Base-by-base conservation (phyloP, 1,140 invertebrate genomes). In the Drosophila yakuba region DNA sequence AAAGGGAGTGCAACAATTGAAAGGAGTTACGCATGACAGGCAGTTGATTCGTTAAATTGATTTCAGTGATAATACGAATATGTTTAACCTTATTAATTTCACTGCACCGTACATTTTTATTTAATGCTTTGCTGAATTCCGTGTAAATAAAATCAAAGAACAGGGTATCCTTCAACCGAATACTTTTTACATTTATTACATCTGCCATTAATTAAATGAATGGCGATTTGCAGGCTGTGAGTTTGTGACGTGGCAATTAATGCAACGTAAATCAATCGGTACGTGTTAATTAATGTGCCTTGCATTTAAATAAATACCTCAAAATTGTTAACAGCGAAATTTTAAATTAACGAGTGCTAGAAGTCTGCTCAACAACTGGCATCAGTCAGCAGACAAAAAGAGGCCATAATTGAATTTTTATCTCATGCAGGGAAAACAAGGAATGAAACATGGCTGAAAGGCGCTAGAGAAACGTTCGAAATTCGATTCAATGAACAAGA, bases 401-500 rank as follows among this genome's bases (percentile, higher is more conserved):
- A 12, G 36, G 38, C 63, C 47, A 52, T 66, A 68, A 89, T 89
- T 89, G 84, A 89, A 89, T 89, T 89, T 89, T 89, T 84, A 89
- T 89, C 80, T 57, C 36, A 43, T 58, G 61, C 72, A 72, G 51
- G 63, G 60, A 77, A 67, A 51, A 59, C 25, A 41, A 17, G 52
- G 39, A 50, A 56, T 39, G 39, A 68, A 43, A 43, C 41, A 43
- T 15, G 41, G 73, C 51, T 32, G 50, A 43, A 72, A 69, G 43
- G 73, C 28, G 62, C 67, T 64, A 76, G 59, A 58, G 64, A 67
- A 62, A 51, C 32, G 45, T 63, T 48, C 78, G 62, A 82, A 48
- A 38, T 68, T 52, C 78, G 62, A 82, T 45, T 86, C 83, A 86
- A 86, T 86, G 78, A 86, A 79, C 82, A 86, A 86, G 83, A 86